phyloP scores from a whole-genome alignment of 1,140 invertebrate species.

The Linepithema humile region DNA sequence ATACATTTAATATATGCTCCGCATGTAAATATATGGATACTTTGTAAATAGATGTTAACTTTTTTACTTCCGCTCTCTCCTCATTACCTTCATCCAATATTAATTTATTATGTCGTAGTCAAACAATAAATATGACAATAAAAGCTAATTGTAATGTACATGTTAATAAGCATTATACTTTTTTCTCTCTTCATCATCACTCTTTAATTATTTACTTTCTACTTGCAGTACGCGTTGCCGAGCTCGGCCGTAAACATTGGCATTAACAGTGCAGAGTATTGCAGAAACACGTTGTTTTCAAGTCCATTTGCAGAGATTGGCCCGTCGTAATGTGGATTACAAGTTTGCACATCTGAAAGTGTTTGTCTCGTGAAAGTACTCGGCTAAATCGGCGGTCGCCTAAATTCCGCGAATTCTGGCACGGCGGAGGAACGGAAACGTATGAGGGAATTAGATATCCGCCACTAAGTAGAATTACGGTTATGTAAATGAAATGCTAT shows the following conservation, averaged over 20 bases:
- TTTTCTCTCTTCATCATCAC: neutral
- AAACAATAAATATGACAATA: neutral
- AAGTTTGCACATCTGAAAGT: constrained; percentile 53
- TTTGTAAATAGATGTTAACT: constrained; percentile 78
- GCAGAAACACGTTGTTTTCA: constrained; percentile 40
- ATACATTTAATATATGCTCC: constrained; percentile 68
- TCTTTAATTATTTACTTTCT: neutral
- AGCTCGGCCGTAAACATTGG: constrained; percentile 18
- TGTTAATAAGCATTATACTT: neutral
- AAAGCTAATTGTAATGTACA: neutral
- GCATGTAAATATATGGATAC: constrained; percentile 81
- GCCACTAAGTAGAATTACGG: constrained; percentile 78
- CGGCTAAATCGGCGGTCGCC: constrained; percentile 16
- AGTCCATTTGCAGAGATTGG: constrained; percentile 49
- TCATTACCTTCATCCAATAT: neutral
- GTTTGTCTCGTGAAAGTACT: constrained; percentile 56
- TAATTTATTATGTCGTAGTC: neutral
- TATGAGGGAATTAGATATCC: constrained; percentile 75
- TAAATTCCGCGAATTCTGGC: constrained; percentile 55
- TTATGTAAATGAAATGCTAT: constrained; percentile 82
- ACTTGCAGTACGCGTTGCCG: neutral
- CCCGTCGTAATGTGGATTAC: constrained; percentile 46
- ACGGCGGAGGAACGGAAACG: constrained; percentile 72
- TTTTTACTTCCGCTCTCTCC: constrained; percentile 53
- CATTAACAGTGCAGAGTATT: constrained; percentile 12